Conservation (phyloP, 2,797 vertebrate species). For the Poeciliopsis presidionis region DNA sequence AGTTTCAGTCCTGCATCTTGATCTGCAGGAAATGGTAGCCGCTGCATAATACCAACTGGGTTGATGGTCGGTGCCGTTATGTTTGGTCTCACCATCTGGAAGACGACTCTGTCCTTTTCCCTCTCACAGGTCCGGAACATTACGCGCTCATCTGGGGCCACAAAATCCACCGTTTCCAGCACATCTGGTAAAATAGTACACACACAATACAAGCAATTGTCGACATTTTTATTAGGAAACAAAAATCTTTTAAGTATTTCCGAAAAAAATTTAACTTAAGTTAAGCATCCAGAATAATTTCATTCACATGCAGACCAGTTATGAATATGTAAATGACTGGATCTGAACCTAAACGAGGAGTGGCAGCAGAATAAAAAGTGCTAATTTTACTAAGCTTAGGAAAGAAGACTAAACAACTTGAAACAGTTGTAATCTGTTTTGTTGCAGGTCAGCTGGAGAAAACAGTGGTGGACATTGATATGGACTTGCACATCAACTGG, state of each 20-base stretch:
- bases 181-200: slow-evolving; percentile 61
- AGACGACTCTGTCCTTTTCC: slow-evolving; percentile 87
- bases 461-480: too few species aligned
- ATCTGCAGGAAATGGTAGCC: neutral
- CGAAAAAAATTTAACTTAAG: neutral
- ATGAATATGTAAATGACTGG: neutral
- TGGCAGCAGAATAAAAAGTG: neutral
- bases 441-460: neutral
- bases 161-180: slow-evolving; percentile 91
- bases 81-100: slow-evolving; percentile 89
- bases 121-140: slow-evolving; percentile 93
- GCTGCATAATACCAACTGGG: neutral
- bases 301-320: neutral
- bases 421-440: neutral
- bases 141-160: slow-evolving; percentile 92
- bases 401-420: neutral
- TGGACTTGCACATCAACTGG: too few species aligned
- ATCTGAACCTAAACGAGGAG: neutral
- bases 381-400: neutral
- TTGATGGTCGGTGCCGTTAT: neutral
- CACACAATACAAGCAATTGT: neutral
- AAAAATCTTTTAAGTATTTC: neutral
- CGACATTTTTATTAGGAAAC: neutral
- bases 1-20: neutral
- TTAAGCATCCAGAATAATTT: neutral